These are phyloP conservation scores for Dinocampus coccinellae DNA, from an alignment of 2,888 invertebrate species.

Conservation along the genomic window DNA sequence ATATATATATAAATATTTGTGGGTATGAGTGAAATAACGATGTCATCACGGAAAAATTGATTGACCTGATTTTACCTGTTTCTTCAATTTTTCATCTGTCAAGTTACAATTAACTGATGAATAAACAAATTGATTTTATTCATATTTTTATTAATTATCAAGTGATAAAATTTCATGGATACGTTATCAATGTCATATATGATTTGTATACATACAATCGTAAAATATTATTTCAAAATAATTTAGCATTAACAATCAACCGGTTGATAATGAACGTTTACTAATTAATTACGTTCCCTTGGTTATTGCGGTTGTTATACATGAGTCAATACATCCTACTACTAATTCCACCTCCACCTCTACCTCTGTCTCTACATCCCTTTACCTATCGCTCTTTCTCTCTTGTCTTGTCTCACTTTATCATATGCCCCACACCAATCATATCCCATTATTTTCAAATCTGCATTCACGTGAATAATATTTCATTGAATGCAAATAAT, in stretches of 20 bases:
- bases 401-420: too few species aligned
- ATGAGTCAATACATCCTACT: background rate
- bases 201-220: constrained; percentile 36
- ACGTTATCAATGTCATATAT: background rate
- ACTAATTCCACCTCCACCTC: background rate
- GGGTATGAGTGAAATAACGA: too few species aligned
- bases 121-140: too few species aligned
- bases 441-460: background rate
- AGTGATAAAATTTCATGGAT: too few species aligned
- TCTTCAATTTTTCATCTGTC: too few species aligned
- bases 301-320: constrained; percentile 20
- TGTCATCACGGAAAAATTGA: too few species aligned
- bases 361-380: background rate
- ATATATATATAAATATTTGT: background rate
- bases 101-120: too few species aligned
- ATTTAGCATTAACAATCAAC: constrained; percentile 39
- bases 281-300: constrained; percentile 44
- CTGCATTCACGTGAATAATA: background rate
- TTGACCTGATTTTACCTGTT: too few species aligned
- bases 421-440: background rate
- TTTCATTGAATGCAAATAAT: background rate
- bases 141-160: too few species aligned
- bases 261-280: constrained; percentile 43
- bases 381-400: too few species aligned
- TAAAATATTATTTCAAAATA: constrained; percentile 30